phyloP scores from a whole-genome alignment of 2,797 vertebrate species.

The Numenius phaeopus region DNA sequence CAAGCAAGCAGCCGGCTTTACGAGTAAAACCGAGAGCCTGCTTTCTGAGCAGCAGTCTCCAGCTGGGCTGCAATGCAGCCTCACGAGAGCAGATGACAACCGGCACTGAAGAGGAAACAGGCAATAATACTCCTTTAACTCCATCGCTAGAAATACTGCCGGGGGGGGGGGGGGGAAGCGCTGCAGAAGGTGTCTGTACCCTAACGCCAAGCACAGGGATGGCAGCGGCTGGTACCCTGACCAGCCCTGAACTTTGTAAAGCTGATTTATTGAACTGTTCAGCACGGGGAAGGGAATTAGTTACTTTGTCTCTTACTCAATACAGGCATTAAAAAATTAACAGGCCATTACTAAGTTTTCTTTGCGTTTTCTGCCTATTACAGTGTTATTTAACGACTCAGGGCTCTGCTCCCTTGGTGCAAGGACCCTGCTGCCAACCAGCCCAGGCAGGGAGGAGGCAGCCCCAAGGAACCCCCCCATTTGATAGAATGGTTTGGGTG shows the following conservation, averaged over 20 bases:
- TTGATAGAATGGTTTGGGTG: no score
- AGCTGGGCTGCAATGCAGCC: background rate
- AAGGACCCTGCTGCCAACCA: background rate
- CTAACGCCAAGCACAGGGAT: background rate
- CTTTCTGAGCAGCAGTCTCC: background rate
- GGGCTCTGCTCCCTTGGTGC: background rate
- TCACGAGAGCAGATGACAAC: background rate
- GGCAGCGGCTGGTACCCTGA: background rate
- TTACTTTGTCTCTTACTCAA: background rate
- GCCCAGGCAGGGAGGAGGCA: background rate
- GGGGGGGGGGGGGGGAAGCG: rapidly evolving
- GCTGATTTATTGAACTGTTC: background rate
- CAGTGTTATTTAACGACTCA: background rate
- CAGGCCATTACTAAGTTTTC: background rate
- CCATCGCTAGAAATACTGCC: background rate
- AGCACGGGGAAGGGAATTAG: background rate
- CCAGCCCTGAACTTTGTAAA: background rate
- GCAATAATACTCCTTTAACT: background rate
- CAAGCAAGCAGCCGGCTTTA: background rate
- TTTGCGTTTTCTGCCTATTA: background rate
- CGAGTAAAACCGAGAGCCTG: background rate
- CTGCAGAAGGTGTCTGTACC: background rate
- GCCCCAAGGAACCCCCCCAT: background rate
- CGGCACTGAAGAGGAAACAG: background rate
- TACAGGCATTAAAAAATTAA: constrained; percentile 12